phyloP scores from a whole-genome alignment of 2,797 vertebrate genomes.

The Pseudotriccus pelzelni region DNA sequence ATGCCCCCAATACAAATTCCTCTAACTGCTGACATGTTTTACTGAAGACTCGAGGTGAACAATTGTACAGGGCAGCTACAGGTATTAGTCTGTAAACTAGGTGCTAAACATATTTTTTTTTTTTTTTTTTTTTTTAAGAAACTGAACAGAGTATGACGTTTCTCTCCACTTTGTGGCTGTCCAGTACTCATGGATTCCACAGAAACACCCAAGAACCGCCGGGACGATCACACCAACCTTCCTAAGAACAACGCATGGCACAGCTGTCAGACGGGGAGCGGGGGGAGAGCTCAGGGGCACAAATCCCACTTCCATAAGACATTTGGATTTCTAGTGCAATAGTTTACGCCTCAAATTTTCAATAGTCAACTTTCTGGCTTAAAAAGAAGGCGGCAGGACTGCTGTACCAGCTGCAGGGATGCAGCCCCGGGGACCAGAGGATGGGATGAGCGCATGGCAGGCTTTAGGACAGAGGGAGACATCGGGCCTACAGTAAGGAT shows the following conservation, averaged over 20 bases:
- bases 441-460: not conserved
- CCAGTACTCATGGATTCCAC: not conserved
- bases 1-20: conserved; percentile 53
- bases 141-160: not conserved
- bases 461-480: not conserved
- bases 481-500: accelerated
- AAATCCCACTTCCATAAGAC: not conserved
- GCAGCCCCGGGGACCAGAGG: not conserved
- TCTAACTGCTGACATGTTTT: conserved; percentile 68
- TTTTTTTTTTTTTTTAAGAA: not conserved
- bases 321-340: not conserved
- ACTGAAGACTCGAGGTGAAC: conserved; percentile 63
- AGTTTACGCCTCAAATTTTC: not conserved
- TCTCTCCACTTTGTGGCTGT: conserved; percentile 1
- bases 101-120: not conserved
- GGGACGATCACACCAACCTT: not conserved
- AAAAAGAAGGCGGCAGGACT: accelerated
- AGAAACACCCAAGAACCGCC: not conserved
- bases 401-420: not conserved
- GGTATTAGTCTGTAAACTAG: conserved; percentile 38
- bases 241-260: not conserved
- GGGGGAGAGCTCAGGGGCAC: not conserved
- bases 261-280: not conserved
- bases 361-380: not conserved
- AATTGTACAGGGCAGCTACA: conserved; percentile 55